phyloP scores from a whole-genome alignment of 2,888 invertebrate genomes.

The Griposia aprilina region DNA sequence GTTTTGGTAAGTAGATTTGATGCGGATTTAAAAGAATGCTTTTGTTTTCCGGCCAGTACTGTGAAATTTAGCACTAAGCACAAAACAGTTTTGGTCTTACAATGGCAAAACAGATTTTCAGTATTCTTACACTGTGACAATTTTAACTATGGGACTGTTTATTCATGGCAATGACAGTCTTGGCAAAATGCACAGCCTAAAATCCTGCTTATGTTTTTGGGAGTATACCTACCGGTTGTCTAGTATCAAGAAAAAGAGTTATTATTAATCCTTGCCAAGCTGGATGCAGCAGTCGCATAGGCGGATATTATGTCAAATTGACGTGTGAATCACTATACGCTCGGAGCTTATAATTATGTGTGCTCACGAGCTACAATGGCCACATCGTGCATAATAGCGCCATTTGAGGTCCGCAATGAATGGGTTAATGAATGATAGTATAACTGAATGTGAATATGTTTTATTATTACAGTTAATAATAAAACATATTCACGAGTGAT shows the following conservation, averaged over 20 bases:
- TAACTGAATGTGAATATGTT: too few relatives aligned
- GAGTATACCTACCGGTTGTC: background rate
- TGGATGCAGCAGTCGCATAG: background rate
- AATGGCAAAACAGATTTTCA: background rate
- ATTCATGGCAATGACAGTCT: background rate
- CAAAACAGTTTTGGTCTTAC: constrained; percentile 3
- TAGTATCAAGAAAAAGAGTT: constrained; percentile 1
- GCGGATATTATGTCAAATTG: constrained; percentile 40
- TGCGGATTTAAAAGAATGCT: constrained; percentile 1
- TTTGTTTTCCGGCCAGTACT: background rate
- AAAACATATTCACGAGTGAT: too few relatives aligned
- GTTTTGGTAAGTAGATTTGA: constrained; percentile 37
- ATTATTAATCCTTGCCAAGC: background rate
- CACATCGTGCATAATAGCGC: constrained; percentile 41
- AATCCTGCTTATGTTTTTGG: background rate
- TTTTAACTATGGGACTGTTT: background rate
- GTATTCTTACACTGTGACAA: background rate
- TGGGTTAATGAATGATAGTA: too few relatives aligned
- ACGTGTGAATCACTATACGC: constrained; percentile 22
- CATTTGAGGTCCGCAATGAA: constrained; percentile 33
- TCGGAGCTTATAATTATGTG: constrained; percentile 28
- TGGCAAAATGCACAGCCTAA: background rate
- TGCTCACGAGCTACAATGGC: constrained; percentile 25
- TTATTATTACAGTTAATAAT: too few relatives aligned
- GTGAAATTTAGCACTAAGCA: background rate